Evolutionary conservation across 2,113 vertebrate species (phyloP).

Genomic region (Mus spicilegus): DNA sequence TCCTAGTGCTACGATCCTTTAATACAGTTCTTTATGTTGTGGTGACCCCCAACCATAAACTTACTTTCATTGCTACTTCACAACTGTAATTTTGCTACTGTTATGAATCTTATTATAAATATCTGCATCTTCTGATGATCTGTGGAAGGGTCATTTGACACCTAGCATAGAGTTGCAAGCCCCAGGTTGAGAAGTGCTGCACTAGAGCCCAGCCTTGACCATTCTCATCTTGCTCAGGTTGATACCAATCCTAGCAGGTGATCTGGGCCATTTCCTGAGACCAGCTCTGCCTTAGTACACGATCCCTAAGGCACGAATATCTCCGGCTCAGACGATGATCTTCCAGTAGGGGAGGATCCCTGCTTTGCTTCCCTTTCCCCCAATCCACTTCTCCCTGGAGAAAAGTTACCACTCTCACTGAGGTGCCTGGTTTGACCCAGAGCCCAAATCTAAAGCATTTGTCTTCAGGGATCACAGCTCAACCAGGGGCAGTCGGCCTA

Average conservation of each 20-base stretch:
- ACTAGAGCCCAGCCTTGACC: not conserved
- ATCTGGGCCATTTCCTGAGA: not conserved
- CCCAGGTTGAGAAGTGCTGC: not conserved
- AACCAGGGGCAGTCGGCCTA: constrained; percentile 14
- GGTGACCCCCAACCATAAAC: not conserved
- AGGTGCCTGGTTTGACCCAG: constrained; percentile 46
- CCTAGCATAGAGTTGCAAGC: not conserved
- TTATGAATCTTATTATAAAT: not conserved
- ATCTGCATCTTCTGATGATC: not conserved
- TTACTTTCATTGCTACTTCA: not conserved
- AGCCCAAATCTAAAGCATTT: not conserved
- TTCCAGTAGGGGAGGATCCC: not conserved
- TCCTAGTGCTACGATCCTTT: not conserved
- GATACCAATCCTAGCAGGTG: not conserved
- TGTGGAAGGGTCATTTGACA: not conserved
- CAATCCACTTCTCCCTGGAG: not conserved
- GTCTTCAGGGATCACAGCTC: constrained; percentile 14
- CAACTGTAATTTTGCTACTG: not conserved
- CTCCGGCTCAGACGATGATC: not conserved
- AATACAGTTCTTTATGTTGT: not conserved
- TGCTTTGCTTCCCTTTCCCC: not conserved
- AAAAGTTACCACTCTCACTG: not conserved
- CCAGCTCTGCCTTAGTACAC: not conserved
- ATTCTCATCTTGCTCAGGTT: not conserved
- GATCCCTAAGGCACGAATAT: not conserved